Base-by-base conservation (phyloP, 1,140 invertebrate genomes). In the Helicoverpa zea region DNA sequence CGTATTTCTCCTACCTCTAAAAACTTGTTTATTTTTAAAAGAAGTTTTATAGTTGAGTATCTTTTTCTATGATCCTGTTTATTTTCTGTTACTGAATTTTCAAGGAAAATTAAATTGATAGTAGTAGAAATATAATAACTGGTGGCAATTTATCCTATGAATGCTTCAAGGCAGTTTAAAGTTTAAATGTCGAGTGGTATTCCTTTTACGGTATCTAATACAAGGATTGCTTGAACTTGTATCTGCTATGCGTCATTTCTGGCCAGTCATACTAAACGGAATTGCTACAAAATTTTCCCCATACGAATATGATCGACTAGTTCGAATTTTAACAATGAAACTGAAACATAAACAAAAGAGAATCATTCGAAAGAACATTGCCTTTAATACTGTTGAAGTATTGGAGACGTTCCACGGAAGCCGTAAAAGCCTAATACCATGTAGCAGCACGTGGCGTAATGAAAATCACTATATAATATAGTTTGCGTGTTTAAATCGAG, bases 401-500 rank as follows among this genome's bases (percentile, higher is more conserved):
- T 59, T 54, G 47, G 16, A 51, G 61, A 54, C 73, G 56, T 61
- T 52, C 43, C 18, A 77, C n/a, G 43, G 75, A 52, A 59, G 63
- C 82, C 81, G 80, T 87, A 86, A 88, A 87, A 80, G 79, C 77
- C 80, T 80, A 86, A 84, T 83, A 87, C 77, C 83, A 66, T 81
- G 86, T 83, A 85, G 86, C 85, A 85, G 84, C 82, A 83, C 68
- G 68, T 78, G 72, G 58, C 77, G 81, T 87, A 86, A 87, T 87
- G 80, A 85, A 85, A 88, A 89, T 90, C 84, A 85, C 68, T 83
- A 88, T 88, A 85, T 84, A 85, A 84, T 87, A 81, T 89, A 90
- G 88, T 84, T 89, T 87, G 86, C 89, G 77, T 64, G 83, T 66
- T 86, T 81, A 82, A 81, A 79, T 80, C 66, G 80, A 81, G 80